These are phyloP conservation scores for Cataglyphis livida DNA, from an alignment of 2,888 invertebrate species.

Conservation along the genomic window DNA sequence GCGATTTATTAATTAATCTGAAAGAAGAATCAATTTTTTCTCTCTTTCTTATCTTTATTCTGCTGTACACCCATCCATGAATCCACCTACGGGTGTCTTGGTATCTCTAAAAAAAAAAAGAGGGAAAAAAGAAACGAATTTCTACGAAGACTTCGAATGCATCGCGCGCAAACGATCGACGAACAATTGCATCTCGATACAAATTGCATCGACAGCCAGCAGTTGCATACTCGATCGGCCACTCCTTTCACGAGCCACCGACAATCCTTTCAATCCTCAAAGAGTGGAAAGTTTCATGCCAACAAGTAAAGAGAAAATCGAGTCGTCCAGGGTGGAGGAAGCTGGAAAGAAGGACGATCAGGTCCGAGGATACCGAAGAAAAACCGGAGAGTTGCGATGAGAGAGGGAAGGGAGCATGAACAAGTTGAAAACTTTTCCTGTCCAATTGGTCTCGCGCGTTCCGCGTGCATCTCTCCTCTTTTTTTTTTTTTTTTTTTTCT, in stretches of 20 bases:
- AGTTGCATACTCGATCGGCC: constrained; percentile 48
- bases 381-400: constrained; percentile 23
- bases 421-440: constrained; percentile 57
- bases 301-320: constrained; percentile 44
- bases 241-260: constrained; percentile 35
- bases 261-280: constrained; percentile 53
- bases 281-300: constrained; percentile 54
- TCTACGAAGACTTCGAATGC: background rate
- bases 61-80: background rate
- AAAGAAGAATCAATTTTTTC: constrained; percentile 25
- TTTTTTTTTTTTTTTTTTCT: background rate
- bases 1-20: constrained; percentile 24
- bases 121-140: background rate
- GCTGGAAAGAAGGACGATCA: constrained; percentile 30
- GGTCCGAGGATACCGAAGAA: constrained; percentile 19
- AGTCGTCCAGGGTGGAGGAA: constrained; percentile 8
- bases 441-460: constrained; percentile 55
- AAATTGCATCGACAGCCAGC: background rate
- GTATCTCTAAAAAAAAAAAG: background rate
- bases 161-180: constrained; percentile 33
- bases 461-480: background rate
- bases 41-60: background rate
- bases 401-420: background rate
- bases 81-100: background rate
- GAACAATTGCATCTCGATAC: constrained; percentile 42